A percentile compares a stretch with the other conserved stretches of the same genome.
Conservation (phyloP, 2,113 vertebrate genomes). For the Eleginops maclovinus region DNA sequence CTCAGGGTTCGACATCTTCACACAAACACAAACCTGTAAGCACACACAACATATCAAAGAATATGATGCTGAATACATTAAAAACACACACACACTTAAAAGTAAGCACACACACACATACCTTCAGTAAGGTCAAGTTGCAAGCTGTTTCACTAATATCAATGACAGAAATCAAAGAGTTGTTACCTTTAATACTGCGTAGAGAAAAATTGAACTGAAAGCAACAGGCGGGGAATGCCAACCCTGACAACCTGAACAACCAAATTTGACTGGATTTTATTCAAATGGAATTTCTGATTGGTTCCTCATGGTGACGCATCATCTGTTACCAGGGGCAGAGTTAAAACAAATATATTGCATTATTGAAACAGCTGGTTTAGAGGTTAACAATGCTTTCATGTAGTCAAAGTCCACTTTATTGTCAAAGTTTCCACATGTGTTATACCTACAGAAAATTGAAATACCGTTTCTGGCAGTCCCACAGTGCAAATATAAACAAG, state of each 20-base stretch:
- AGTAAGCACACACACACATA: conserved; percentile 1
- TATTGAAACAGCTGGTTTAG: background rate
- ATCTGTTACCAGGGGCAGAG: conserved; percentile 51
- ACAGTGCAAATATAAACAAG: no score
- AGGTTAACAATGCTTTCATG: background rate
- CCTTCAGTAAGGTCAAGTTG: conserved; percentile 35
- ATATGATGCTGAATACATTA: background rate
- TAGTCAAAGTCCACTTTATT: no score
- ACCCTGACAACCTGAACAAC: background rate
- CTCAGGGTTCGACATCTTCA: conserved; percentile 56
- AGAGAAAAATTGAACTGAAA: conserved; percentile 58
- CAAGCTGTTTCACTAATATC: background rate
- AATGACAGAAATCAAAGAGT: background rate
- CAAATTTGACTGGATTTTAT: background rate
- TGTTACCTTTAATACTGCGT: conserved; percentile 5
- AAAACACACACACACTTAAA: background rate
- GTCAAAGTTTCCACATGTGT: no score
- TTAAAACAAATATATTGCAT: rapidly evolving
- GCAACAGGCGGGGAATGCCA: background rate
- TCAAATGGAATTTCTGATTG: conserved; percentile 49
- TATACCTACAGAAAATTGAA: no score
- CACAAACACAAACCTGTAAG: conserved; percentile 35
- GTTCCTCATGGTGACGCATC: conserved; percentile 25
- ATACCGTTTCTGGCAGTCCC: no score
- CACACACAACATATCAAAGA: conserved; percentile 1